Evolutionary conservation across 2,888 invertebrate species (phyloP), one percentile per base, ranked within the genome.

Genomic region (Eilema depressum): DNA sequence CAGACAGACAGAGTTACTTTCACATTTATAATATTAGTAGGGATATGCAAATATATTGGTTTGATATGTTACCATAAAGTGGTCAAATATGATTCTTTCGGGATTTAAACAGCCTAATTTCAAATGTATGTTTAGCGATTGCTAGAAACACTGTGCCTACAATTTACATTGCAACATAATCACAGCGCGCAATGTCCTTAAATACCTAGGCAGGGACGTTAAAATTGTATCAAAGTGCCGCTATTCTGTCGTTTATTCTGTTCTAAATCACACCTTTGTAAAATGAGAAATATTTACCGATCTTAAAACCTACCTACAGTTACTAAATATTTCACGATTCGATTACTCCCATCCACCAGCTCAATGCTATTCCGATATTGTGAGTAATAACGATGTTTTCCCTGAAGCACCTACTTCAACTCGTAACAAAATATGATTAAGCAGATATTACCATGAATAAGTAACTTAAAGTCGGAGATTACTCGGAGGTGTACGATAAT

Each of bases 381-480:
- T n/a, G 20, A 25, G 20, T 26, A 56, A 63, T 57, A 56, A 63
- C 20, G 37, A 63, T 57, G 33, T 62, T 56, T 63, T n/a, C 57
- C 26, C n/a, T 26, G 28, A 56, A 25, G 23, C 25, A 28, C 5
- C 25, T 62, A 62, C 23, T 53, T 23, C 12, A 20, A 47, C 63
- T 30, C 37, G 26, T 63, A 60, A 25, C 8, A 70, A 69, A 68
- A 72, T 1, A 61, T 33, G 59, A 72, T 67, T 65, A 65, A 57
- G 17, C n/a, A 11, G n/a, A 33, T 12, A 68, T 68, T 73, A 69
- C 69, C 57, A 69, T 73, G 68, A 69, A 72, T 74, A 71, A 56
- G n/a, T 65, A 53, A 56, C 12, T 41, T 41, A 8, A 23, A 23
- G 30, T 23, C 53, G 53, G 30, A 30, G n/a, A 23, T 53, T 63